A percentile compares a stretch with the other conserved stretches of the same genome.
These are phyloP conservation scores for Odobenus rosmarus DNA, from an alignment of 2,113 vertebrate species.

Conservation along the genomic window DNA sequence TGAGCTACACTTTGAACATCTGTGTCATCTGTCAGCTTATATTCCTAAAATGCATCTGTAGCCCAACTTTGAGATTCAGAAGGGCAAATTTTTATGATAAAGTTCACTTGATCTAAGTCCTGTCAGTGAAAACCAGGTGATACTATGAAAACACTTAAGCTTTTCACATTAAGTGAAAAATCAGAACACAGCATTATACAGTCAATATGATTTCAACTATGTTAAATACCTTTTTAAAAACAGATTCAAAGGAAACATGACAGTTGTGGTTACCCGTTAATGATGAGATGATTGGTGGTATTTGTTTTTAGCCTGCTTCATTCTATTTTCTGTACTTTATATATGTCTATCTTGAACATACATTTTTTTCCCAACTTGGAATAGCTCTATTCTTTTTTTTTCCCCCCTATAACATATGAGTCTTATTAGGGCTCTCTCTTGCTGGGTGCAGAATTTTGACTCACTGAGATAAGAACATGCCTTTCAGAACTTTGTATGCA, in stretches of 20 bases:
- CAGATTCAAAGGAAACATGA: not conserved
- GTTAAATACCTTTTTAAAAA: not conserved
- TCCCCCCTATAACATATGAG: not conserved
- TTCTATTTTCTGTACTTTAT: not conserved
- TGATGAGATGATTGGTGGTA: not conserved
- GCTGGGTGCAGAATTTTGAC: not conserved
- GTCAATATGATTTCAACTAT: not conserved
- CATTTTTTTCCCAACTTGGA: not conserved
- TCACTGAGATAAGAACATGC: not conserved
- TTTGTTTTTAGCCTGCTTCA: not conserved
- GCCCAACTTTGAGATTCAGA: not conserved
- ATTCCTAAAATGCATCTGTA: not conserved
- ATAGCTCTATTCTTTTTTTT: not conserved
- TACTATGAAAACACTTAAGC: not conserved
- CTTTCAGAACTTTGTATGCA: not conserved
- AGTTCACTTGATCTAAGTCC: not conserved
- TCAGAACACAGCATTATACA: not conserved
- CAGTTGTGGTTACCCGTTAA: not conserved
- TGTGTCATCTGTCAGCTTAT: not conserved
- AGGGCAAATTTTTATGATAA: not conserved
- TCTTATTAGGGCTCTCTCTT: not conserved
- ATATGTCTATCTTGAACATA: not conserved
- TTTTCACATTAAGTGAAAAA: conserved; percentile 17
- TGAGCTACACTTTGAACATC: not conserved
- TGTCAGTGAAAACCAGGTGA: not conserved